These are phyloP conservation scores for Synergus umbraculus DNA, from an alignment of 2,888 invertebrate genomes.

Conservation along the genomic window DNA sequence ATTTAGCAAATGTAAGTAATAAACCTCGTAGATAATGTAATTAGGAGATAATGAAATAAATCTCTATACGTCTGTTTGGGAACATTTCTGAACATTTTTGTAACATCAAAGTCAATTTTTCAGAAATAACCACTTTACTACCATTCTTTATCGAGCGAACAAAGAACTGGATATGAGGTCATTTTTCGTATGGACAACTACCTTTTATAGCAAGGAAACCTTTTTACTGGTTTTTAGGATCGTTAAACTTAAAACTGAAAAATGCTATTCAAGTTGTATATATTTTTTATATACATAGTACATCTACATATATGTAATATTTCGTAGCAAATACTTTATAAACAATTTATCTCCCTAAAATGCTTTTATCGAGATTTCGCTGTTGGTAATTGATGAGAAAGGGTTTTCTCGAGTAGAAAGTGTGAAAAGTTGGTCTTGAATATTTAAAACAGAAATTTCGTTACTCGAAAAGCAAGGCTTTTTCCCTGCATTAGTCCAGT, in stretches of 20 bases:
- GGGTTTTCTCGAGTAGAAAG: background rate
- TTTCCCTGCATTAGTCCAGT: slow-evolving; percentile 21
- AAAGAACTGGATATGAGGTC: background rate
- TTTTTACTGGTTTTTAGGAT: background rate
- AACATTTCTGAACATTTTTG: background rate
- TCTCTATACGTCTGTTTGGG: too few species aligned
- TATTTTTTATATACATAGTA: too few species aligned
- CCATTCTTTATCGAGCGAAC: background rate
- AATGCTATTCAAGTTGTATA: too few species aligned
- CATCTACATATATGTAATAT: too few species aligned
- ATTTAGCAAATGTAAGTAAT: background rate
- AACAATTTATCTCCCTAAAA: too few species aligned
- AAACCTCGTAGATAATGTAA: background rate
- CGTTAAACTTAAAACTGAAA: too few species aligned
- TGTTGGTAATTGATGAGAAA: slow-evolving; percentile 35
- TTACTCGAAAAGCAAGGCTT: background rate
- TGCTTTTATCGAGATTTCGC: background rate
- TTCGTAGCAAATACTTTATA: too few species aligned
- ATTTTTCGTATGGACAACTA: slow-evolving; percentile 2
- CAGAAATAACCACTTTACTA: background rate
- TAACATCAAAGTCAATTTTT: background rate
- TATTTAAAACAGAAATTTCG: slow-evolving; percentile 48
- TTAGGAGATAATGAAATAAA: too few species aligned
- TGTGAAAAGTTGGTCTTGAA: slow-evolving; percentile 29
- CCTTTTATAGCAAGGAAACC: slow-evolving; percentile 38